Conservation (phyloP, 2,888 invertebrate genomes). For the Heliconius sara region DNA sequence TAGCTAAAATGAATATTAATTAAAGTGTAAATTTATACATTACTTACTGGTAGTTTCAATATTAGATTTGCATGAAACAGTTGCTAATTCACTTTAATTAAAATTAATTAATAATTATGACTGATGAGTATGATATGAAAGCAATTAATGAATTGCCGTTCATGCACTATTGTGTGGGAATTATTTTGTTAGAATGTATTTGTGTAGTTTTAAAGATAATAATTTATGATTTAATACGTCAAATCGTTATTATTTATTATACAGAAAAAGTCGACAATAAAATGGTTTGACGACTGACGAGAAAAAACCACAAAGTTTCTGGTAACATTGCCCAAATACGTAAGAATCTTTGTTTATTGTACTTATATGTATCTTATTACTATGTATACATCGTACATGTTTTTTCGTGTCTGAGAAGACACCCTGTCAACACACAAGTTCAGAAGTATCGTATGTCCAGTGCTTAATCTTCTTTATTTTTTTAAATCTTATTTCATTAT, state of each 20-base stretch:
- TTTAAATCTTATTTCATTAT: no score
- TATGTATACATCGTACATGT: no score
- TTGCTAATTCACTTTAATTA: not conserved
- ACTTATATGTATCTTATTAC: no score
- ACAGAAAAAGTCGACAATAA: no score
- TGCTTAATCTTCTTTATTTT: no score
- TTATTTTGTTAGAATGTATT: not conserved
- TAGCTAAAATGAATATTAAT: not conserved
- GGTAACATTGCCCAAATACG: no score
- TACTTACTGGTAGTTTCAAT: not conserved
- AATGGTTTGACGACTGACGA: no score
- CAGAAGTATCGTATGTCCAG: no score
- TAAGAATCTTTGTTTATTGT: no score
- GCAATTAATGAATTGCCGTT: not conserved
- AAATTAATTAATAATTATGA: not conserved
- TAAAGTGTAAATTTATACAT: not conserved
- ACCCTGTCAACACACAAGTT: no score
- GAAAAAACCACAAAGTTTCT: no score
- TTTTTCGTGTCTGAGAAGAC: no score
- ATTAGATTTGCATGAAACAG: not conserved
- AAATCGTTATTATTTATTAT: not conserved
- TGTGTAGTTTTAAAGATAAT: not conserved
- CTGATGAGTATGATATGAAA: not conserved
- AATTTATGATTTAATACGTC: not conserved
- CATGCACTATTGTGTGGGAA: not conserved